These are phyloP conservation scores for Cotesia vestalis DNA, from an alignment of 1,140 invertebrate genomes.

Conservation along the genomic window DNA sequence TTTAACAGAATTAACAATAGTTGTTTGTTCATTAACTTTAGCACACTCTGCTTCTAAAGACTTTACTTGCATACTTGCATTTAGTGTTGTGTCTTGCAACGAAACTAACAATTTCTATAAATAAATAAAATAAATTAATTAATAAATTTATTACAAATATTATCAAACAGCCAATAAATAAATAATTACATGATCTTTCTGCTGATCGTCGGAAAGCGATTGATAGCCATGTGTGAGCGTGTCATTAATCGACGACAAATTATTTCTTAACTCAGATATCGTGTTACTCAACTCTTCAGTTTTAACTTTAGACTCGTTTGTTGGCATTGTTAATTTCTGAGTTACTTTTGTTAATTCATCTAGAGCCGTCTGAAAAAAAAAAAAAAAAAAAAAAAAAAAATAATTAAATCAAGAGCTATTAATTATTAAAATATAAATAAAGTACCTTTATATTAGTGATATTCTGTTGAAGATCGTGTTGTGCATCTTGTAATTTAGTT, in stretches of 20 bases:
- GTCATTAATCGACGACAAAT: constrained; percentile 61
- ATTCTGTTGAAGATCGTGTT: constrained; percentile 57
- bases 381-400: constrained; percentile 16
- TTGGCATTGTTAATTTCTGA: constrained; percentile 51
- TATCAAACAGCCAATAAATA: constrained; percentile 4
- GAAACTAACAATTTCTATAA: constrained; percentile 56
- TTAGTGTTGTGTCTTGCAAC: constrained; percentile 57
- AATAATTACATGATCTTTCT: constrained; percentile 63
- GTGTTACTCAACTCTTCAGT: constrained; percentile 56
- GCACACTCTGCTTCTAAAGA: constrained; percentile 57
- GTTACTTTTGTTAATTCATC: constrained; percentile 51
- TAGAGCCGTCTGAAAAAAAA: constrained; percentile 47
- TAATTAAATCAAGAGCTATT: not conserved
- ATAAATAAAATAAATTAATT: constrained; percentile 24
- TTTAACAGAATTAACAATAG: constrained; percentile 43
- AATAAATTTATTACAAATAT: constrained; percentile 14
- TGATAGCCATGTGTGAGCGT: constrained; percentile 62
- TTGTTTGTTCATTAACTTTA: constrained; percentile 47
- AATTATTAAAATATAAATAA: constrained; percentile 1
- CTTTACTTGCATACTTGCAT: constrained; percentile 58
- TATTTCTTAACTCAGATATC: constrained; percentile 55
- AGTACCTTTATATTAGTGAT: constrained; percentile 62
- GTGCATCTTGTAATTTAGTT: constrained; percentile 53
- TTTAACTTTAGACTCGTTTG: constrained; percentile 59
- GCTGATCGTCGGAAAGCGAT: constrained; percentile 62